phyloP scores from a whole-genome alignment of 1,140 invertebrate genomes.

The Lordiphosa mommai region DNA sequence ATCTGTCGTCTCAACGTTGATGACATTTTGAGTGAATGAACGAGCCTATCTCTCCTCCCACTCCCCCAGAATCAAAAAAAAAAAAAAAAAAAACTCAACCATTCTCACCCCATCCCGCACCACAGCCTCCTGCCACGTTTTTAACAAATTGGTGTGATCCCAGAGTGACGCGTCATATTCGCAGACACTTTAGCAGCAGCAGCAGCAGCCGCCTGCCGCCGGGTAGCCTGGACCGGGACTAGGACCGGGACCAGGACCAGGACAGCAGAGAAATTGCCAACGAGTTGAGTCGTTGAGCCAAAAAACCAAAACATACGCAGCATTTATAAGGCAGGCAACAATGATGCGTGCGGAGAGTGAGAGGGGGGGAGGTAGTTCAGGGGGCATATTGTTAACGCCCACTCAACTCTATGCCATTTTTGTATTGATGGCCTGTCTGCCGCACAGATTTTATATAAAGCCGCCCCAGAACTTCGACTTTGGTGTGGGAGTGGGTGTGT shows the following conservation, averaged over 20 bases:
- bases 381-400: slow-evolving; percentile 70
- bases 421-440: slow-evolving; percentile 76
- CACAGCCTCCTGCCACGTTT: slow-evolving; percentile 28
- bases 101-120: neutral
- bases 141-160: slow-evolving; percentile 76
- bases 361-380: slow-evolving; percentile 12
- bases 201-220: slow-evolving; percentile 15
- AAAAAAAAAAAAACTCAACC: too few relatives aligned
- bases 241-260: slow-evolving; percentile 6
- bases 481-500: slow-evolving; percentile 16
- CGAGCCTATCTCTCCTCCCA: slow-evolving; percentile 46
- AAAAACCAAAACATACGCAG: slow-evolving; percentile 78
- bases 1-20: slow-evolving; percentile 75
- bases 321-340: slow-evolving; percentile 72
- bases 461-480: slow-evolving; percentile 55
- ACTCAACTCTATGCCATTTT: slow-evolving; percentile 76
- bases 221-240: slow-evolving; percentile 5
- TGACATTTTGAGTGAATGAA: slow-evolving; percentile 77
- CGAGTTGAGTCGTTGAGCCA: slow-evolving; percentile 74
- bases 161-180: slow-evolving; percentile 74
- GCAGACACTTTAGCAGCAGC: slow-evolving; percentile 71
- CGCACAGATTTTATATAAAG: slow-evolving; percentile 77
- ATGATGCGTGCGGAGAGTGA: slow-evolving; percentile 19
- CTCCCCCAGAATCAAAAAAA: too few relatives aligned
- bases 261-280: slow-evolving; percentile 75